Percentiles rank a stretch among this genome's conserved stretches.
These are phyloP conservation scores for Aphidoletes aphidimyza DNA, from an alignment of 2,888 invertebrate species.

Conservation along the genomic window DNA sequence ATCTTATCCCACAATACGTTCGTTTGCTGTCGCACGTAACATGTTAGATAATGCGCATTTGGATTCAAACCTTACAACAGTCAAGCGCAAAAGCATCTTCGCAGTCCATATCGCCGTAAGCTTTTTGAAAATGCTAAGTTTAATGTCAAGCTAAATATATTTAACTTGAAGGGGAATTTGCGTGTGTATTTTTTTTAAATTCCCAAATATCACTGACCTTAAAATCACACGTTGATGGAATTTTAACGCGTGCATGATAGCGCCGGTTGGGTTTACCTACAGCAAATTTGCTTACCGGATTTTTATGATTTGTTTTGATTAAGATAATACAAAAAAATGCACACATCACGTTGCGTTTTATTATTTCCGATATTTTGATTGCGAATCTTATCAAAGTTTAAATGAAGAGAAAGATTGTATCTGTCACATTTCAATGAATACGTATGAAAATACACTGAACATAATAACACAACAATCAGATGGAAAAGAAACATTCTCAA, in stretches of 20 bases:
- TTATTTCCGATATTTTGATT: neutral
- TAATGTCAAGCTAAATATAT: neutral
- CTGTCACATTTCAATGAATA: neutral
- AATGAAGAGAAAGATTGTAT: neutral
- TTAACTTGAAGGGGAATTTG: neutral
- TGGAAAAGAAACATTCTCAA: neutral
- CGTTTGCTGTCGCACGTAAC: too few relatives aligned
- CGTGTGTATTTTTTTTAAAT: neutral
- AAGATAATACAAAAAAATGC: neutral
- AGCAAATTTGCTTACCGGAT: neutral
- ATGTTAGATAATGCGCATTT: neutral
- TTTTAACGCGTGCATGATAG: neutral
- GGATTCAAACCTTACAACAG: neutral
- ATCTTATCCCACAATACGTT: too few relatives aligned
- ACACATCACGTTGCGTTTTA: neutral
- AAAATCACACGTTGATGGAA: neutral
- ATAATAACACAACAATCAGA: neutral
- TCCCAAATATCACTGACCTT: slow-evolving; percentile 35
- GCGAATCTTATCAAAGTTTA: neutral
- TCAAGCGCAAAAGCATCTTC: neutral
- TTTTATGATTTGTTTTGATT: neutral
- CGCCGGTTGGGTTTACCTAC: neutral
- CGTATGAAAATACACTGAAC: neutral
- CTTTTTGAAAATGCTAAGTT: neutral
- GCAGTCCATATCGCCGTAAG: neutral